Conservation (phyloP, 2,113 vertebrate genomes). For the Phaetusa simplex region DNA sequence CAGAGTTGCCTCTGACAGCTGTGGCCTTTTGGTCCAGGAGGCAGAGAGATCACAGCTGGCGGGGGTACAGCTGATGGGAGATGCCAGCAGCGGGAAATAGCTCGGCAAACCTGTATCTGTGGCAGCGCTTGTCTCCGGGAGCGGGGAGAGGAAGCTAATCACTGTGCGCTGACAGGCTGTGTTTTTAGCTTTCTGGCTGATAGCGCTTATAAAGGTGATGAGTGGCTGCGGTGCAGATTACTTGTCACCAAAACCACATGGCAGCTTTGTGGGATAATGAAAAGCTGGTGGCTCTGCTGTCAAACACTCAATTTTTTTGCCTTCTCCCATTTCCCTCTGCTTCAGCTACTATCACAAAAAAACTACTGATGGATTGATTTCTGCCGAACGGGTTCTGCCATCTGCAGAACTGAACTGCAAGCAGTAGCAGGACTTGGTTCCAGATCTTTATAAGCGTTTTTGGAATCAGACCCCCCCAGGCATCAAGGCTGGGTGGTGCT, state of each 20-base stretch:
- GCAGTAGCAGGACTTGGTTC: neutral
- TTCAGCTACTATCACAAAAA: neutral
- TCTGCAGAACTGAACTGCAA: neutral
- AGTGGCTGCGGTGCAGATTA: neutral
- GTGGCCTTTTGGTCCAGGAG: neutral
- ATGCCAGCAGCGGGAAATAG: neutral
- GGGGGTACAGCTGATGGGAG: neutral
- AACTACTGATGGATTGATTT: neutral
- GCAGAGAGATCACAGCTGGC: neutral
- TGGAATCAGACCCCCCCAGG: neutral
- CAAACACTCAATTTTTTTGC: neutral
- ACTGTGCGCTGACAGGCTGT: neutral
- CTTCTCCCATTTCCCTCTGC: neutral
- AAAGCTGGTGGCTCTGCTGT: neutral
- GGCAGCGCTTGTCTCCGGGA: neutral
- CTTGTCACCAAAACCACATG: neutral
- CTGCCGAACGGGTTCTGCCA: neutral
- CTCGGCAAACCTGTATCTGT: neutral
- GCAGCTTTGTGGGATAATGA: neutral
- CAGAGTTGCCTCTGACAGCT: neutral
- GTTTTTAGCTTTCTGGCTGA: neutral
- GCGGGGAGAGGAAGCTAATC: neutral
- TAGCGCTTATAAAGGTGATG: neutral
- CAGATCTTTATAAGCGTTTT: neutral
- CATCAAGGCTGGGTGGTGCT: neutral